Percentiles rank a stretch among this genome's conserved stretches.
phyloP scores from a whole-genome alignment of 2,888 invertebrate species.

The Xanthorhoe designata region DNA sequence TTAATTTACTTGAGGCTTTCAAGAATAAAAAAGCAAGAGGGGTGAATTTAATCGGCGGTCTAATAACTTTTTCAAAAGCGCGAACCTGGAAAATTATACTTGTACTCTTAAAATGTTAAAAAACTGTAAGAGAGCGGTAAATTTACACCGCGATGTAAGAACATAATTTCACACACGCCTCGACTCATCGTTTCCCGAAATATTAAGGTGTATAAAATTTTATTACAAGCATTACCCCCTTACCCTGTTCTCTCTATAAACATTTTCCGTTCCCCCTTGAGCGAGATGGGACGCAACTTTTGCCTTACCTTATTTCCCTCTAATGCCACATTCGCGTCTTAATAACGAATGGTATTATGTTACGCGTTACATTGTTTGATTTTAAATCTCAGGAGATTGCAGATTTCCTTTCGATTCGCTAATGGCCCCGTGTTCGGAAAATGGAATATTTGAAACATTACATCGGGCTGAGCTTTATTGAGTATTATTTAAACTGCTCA shows the following conservation, averaged over 20 bases:
- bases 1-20: constrained; percentile 69
- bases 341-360: constrained; percentile 80
- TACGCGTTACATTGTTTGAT: constrained; percentile 78
- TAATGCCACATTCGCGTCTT: constrained; percentile 81
- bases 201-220: constrained; percentile 84
- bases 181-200: constrained; percentile 81
- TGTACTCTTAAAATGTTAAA: constrained; percentile 47
- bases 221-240: constrained; percentile 80
- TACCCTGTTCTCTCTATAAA: constrained; percentile 75
- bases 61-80: constrained; percentile 34
- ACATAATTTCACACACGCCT: constrained; percentile 81
- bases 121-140: constrained; percentile 64
- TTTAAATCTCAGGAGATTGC: constrained; percentile 76
- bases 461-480: constrained; percentile 59
- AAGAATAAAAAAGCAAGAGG: constrained; percentile 52
- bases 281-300: constrained; percentile 56
- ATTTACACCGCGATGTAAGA: constrained; percentile 62
- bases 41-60: constrained; percentile 43
- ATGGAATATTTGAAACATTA: constrained; percentile 70
- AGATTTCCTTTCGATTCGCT: constrained; percentile 68
- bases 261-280: constrained; percentile 69
- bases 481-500: constrained; percentile 66
- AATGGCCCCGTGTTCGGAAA: constrained; percentile 66
- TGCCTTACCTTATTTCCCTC: constrained; percentile 71
- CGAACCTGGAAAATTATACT: constrained; percentile 10